These are phyloP conservation scores for Fragum whitleyi DNA, from an alignment of 2,888 invertebrate genomes.

Conservation along the genomic window DNA sequence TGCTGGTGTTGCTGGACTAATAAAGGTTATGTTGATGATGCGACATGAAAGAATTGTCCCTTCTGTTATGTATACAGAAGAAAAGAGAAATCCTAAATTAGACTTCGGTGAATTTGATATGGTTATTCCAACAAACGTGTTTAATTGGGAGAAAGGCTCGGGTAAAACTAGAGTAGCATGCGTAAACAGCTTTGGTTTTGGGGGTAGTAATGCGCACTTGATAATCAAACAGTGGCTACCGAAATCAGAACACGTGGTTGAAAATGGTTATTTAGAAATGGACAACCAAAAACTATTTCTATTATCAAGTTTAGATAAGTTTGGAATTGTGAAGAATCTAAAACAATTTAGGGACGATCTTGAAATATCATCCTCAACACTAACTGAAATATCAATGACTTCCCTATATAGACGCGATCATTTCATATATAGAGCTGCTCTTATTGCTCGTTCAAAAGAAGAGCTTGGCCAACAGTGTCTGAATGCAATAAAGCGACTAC, in stretches of 20 bases:
- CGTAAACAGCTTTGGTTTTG: slow-evolving; percentile 73
- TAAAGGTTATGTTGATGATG: slow-evolving; percentile 75
- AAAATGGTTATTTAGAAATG: not conserved
- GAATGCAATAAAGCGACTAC: not conserved
- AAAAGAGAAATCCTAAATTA: slow-evolving; percentile 34
- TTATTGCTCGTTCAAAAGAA: slow-evolving; percentile 18
- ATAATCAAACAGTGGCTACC: not conserved
- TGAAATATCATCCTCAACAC: not conserved
- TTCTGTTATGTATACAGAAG: slow-evolving; percentile 64
- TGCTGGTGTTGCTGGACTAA: slow-evolving; percentile 72
- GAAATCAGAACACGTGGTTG: not conserved
- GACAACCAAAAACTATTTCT: not conserved
- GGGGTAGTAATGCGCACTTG: slow-evolving; percentile 71
- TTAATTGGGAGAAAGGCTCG: slow-evolving; percentile 37
- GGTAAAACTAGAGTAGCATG: slow-evolving; percentile 38
- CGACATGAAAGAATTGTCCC: slow-evolving; percentile 67
- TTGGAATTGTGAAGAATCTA: slow-evolving; percentile 7
- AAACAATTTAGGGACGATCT: not conserved
- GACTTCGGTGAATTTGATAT: slow-evolving; percentile 51
- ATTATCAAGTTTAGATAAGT: slow-evolving; percentile 7
- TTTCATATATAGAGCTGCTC: slow-evolving; percentile 45
- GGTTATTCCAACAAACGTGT: slow-evolving; percentile 54
- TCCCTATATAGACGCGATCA: slow-evolving; percentile 68
- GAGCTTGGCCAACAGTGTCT: not conserved
- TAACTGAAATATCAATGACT: slow-evolving; percentile 45